phyloP scores from a whole-genome alignment of 2,797 vertebrate genomes.

The Strix occidentalis region DNA sequence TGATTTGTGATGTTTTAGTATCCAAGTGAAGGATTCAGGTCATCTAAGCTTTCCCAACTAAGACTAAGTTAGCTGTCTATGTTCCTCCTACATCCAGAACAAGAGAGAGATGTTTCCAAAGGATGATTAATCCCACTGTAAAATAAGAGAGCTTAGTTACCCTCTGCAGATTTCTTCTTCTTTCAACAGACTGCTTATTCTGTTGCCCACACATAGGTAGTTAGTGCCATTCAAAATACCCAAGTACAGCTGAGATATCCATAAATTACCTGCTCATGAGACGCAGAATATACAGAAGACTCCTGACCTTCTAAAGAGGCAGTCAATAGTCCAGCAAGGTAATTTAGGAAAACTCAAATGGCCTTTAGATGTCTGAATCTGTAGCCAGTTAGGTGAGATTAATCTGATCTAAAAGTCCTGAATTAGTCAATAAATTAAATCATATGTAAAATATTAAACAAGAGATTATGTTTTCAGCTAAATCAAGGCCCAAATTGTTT shows the following conservation, averaged over 20 bases:
- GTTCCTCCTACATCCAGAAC: not conserved
- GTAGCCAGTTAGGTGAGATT: not conserved
- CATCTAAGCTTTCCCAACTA: not conserved
- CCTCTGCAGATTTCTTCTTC: not conserved
- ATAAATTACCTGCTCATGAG: not conserved
- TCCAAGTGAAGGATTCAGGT: not conserved
- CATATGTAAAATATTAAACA: not conserved
- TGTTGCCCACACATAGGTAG: not conserved
- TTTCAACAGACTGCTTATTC: not conserved
- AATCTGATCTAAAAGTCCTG: not conserved
- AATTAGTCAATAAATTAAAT: not conserved
- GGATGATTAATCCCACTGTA: not conserved
- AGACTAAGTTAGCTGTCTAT: not conserved
- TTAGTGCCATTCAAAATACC: not conserved
- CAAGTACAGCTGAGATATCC: not conserved
- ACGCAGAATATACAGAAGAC: not conserved
- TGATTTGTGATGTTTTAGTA: not conserved
- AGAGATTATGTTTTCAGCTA: not conserved
- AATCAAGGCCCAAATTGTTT: not conserved
- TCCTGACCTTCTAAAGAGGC: not conserved
- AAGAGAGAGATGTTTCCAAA: not conserved
- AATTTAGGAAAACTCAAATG: not conserved
- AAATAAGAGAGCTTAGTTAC: not conserved
- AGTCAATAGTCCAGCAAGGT: not conserved
- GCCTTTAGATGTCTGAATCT: not conserved